A percentile compares a stretch with the other conserved stretches of the same genome.
These are phyloP conservation scores for Entomobrya multifasciata DNA, from an alignment of 2,888 invertebrate genomes.

Conservation along the genomic window DNA sequence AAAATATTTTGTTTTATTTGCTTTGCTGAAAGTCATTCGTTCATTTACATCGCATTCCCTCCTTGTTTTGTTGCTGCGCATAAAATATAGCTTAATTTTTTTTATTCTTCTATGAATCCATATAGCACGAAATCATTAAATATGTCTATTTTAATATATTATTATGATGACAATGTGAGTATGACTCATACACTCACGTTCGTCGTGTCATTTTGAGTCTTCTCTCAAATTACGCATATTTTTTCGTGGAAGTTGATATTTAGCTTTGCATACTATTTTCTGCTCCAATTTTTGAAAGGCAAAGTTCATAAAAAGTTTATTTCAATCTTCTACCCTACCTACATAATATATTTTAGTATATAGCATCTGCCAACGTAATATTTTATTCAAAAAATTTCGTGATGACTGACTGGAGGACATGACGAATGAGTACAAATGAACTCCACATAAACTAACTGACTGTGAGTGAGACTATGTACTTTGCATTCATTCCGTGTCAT, in stretches of 20 bases:
- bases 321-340: background rate
- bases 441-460: background rate
- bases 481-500: background rate
- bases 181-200: slow-evolving; percentile 53
- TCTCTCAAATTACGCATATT: background rate
- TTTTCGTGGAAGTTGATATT: background rate
- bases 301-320: slow-evolving; percentile 15
- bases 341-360: too few relatives aligned
- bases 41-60: too few relatives aligned
- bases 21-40: too few relatives aligned
- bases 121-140: too few relatives aligned
- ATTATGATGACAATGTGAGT: slow-evolving; percentile 21
- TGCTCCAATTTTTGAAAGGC: background rate
- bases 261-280: too few relatives aligned
- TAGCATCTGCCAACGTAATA: too few relatives aligned
- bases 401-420: background rate
- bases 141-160: too few relatives aligned
- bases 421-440: background rate
- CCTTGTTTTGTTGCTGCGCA: too few relatives aligned
- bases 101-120: too few relatives aligned
- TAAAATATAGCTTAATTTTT: too few relatives aligned
- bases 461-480: background rate
- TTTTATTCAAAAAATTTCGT: too few relatives aligned
- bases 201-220: background rate
- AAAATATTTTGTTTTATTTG: too few relatives aligned